Evolutionary conservation across 53 echinoderm and acorn worm species (phyloP).

Genomic region (Hippasteria phrygiana): DNA sequence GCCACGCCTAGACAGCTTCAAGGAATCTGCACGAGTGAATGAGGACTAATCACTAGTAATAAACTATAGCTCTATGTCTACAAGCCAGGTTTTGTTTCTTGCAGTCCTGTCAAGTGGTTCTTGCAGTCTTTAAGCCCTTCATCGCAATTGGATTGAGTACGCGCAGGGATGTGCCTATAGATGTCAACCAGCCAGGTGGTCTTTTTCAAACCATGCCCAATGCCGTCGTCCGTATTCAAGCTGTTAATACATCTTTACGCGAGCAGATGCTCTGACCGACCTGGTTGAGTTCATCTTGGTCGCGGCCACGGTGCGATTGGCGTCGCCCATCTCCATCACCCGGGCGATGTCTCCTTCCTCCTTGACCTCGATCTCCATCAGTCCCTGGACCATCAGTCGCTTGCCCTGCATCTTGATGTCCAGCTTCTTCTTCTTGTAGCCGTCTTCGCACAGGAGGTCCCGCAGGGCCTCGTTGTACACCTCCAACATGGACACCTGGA

Average conservation of each 20-base stretch:
- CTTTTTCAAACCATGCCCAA: too few relatives aligned
- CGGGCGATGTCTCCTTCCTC: constrained; percentile 80
- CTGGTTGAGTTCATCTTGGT: constrained; percentile 99
- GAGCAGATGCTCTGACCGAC: constrained; percentile 22
- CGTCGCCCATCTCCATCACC: constrained; percentile 94
- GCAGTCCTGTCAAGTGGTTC: too few relatives aligned
- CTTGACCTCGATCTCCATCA: constrained; percentile 82
- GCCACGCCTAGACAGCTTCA: too few relatives aligned
- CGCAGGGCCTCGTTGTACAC: constrained; percentile 96
- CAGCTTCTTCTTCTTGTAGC: constrained; percentile 68
- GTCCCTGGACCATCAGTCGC: constrained; percentile 81
- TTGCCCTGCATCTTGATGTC: constrained; percentile 99
- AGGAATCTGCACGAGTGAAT: too few relatives aligned
- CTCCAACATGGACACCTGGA: constrained; percentile 94
- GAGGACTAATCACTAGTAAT: too few relatives aligned
- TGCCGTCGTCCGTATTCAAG: too few relatives aligned
- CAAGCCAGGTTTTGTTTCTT: too few relatives aligned
- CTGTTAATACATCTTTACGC: background rate
- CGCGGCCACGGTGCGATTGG: constrained; percentile 86
- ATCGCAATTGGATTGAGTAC: too few relatives aligned
- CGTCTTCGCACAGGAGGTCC: constrained; percentile 74
- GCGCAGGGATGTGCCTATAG: too few relatives aligned
- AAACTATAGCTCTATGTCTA: too few relatives aligned
- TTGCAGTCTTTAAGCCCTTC: too few relatives aligned
- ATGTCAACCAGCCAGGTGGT: too few relatives aligned